Conservation (phyloP, 2,888 invertebrate genomes). For the Drosophila mimetica region DNA sequence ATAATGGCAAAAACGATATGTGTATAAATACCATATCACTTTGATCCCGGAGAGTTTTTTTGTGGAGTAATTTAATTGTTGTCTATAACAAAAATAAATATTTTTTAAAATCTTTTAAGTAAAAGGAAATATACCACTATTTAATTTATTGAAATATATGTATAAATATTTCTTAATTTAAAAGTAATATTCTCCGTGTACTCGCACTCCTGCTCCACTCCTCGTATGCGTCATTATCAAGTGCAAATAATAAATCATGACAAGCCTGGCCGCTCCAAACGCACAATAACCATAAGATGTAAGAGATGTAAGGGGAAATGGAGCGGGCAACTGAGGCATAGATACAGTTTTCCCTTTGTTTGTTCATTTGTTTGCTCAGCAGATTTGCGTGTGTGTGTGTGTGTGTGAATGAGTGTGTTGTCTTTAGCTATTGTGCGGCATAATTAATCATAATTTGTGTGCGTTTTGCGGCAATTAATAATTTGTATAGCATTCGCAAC, state of each 20-base stretch:
- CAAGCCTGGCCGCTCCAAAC: constrained; percentile 50
- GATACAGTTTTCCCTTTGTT: constrained; percentile 48
- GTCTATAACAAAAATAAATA: too few relatives aligned
- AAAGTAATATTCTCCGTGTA: constrained; percentile 6
- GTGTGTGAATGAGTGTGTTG: constrained; percentile 22
- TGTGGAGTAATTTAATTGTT: too few relatives aligned
- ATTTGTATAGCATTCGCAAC: constrained; percentile 57
- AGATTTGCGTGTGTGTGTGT: constrained; percentile 28
- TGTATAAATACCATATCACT: too few relatives aligned
- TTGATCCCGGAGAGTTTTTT: too few relatives aligned
- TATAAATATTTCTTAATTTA: too few relatives aligned
- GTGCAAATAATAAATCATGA: constrained; percentile 76
- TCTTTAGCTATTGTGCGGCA: constrained; percentile 56
- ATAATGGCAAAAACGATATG: too few relatives aligned
- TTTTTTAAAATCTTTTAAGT: too few relatives aligned
- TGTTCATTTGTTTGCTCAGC: constrained; percentile 55
- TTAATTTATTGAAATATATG: too few relatives aligned
- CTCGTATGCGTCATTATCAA: constrained; percentile 71
- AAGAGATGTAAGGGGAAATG: constrained; percentile 1
- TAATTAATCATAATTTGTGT: constrained; percentile 77
- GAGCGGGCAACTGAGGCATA: constrained; percentile 13
- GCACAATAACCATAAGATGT: constrained; percentile 26
- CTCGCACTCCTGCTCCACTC: constrained; percentile 11
- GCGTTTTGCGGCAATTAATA: constrained; percentile 72
- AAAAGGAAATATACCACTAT: too few relatives aligned